phyloP scores from a whole-genome alignment of 2,113 vertebrate species.

The Hippolais icterina region DNA sequence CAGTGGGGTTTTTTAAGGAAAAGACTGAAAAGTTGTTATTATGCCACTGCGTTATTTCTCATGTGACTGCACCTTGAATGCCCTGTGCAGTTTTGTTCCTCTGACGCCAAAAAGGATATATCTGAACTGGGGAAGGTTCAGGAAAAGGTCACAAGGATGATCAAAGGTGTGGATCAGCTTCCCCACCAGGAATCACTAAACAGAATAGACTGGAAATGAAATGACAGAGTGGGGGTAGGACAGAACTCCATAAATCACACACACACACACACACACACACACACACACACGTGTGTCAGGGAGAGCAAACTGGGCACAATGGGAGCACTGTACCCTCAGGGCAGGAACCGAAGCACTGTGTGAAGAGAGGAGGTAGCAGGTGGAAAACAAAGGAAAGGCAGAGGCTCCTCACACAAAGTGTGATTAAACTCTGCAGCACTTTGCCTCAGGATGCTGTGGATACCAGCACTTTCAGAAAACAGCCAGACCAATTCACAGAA shows the following conservation, averaged over 20 bases:
- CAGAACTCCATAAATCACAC: constrained; percentile 37
- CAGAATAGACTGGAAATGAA: background rate
- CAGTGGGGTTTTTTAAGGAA: background rate
- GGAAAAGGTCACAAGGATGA: constrained; percentile 35
- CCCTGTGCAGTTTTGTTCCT: background rate
- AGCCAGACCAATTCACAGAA: background rate
- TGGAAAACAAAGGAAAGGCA: background rate
- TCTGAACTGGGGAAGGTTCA: constrained; percentile 22
- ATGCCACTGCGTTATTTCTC: background rate
- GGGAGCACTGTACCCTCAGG: background rate
- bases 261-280: accelerated
- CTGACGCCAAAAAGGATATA: background rate
- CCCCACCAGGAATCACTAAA: background rate
- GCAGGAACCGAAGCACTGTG: accelerated
- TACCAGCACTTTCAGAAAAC: background rate
- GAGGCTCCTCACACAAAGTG: background rate
- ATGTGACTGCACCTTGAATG: background rate
- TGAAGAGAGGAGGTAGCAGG: background rate
- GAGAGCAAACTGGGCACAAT: background rate
- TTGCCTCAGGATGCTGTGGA: background rate
- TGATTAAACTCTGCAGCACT: background rate
- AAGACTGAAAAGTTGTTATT: background rate
- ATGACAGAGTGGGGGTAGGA: background rate
- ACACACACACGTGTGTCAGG: accelerated
- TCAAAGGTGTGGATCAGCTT: constrained; percentile 56